Evolutionary conservation across 2,888 invertebrate genomes (phyloP).

Genomic region (Caenorhabditis sp.): DNA sequence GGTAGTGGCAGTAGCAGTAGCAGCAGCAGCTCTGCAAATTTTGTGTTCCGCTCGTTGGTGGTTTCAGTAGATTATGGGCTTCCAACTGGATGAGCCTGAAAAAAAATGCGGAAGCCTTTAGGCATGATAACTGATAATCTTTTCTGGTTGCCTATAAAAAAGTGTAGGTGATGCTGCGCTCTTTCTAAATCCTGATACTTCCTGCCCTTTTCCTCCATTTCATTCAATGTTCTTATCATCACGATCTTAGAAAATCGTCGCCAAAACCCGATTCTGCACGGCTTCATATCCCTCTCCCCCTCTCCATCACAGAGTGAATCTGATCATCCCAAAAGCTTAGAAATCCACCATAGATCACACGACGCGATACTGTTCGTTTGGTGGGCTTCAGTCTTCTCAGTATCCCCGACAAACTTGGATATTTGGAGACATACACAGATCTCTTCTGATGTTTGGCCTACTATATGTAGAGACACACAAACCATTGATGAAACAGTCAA

Average conservation of each 20-base stretch:
- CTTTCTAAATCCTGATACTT: not conserved
- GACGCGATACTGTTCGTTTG: conserved; percentile 6
- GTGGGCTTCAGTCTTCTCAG: not conserved
- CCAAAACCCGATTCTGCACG: not conserved
- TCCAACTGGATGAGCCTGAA: not conserved
- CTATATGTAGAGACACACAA: not conserved
- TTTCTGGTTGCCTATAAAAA: not conserved
- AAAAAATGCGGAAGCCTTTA: conserved; percentile 2
- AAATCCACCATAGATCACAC: conserved; percentile 23
- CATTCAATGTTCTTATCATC: not conserved
- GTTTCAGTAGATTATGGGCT: conserved; percentile 5
- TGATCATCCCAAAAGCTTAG: not conserved
- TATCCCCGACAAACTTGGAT: conserved; percentile 1
- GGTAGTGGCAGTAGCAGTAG: too few relatives aligned
- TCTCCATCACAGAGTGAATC: not conserved
- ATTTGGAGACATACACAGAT: not conserved
- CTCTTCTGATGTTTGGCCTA: conserved; percentile 1
- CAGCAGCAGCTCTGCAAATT: not conserved
- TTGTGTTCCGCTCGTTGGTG: conserved; percentile 7
- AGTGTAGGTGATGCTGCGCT: conserved; percentile 1
- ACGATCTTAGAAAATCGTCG: conserved; percentile 1
- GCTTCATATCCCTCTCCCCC: too few relatives aligned
- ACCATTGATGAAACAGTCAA: too few relatives aligned
- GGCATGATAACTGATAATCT: not conserved
- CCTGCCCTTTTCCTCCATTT: not conserved